Evolutionary conservation across 1,140 invertebrate genomes (phyloP).

Genomic region (Heterodera schachtii): DNA sequence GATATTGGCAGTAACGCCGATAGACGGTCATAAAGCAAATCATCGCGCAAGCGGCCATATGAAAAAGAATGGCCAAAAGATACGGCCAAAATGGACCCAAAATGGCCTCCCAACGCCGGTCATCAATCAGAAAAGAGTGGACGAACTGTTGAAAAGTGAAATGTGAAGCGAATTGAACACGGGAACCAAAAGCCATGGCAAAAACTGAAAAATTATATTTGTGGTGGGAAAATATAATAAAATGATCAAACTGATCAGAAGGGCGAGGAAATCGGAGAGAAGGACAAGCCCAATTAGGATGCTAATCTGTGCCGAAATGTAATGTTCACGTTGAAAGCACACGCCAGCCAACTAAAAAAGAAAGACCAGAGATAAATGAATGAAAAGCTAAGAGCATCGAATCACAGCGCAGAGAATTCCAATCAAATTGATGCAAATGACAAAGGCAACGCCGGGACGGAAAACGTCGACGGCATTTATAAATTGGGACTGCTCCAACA

Average conservation of each 20-base stretch:
- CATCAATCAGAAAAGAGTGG: constrained; percentile 39
- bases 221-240: not conserved
- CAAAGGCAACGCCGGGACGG: constrained; percentile 48
- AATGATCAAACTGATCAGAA: constrained; percentile 24
- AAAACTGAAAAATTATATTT: constrained; percentile 11
- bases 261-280: constrained; percentile 52
- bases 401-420: constrained; percentile 52
- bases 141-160: constrained; percentile 19
- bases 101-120: constrained; percentile 39
- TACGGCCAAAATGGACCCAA: constrained; percentile 59
- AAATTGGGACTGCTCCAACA: constrained; percentile 51
- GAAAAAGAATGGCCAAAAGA: constrained; percentile 56
- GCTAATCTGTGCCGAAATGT: constrained; percentile 48
- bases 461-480: constrained; percentile 55
- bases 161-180: constrained; percentile 26
- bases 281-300: constrained; percentile 50
- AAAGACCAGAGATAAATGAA: constrained; percentile 5
- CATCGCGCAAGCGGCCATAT: constrained; percentile 53
- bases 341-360: constrained; percentile 47
- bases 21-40: constrained; percentile 59
- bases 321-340: constrained; percentile 44
- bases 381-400: no score
- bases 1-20: constrained; percentile 49
- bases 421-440: constrained; percentile 45
- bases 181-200: constrained; percentile 52